phyloP scores from a whole-genome alignment of 2,113 vertebrate species.

The Syngnathus scovelli region DNA sequence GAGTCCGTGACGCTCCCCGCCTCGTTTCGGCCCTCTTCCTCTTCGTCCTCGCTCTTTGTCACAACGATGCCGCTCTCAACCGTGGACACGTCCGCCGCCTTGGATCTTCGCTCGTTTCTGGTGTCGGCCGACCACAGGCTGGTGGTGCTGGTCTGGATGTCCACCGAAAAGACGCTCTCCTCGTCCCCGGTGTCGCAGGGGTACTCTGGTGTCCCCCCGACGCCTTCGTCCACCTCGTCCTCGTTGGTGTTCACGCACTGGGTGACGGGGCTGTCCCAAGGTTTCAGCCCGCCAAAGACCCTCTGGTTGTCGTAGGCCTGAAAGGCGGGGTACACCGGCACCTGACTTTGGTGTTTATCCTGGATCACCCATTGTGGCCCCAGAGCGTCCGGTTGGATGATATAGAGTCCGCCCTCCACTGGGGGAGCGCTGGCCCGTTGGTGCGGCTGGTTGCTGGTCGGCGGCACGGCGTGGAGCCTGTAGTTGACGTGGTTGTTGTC shows the following conservation, averaged over 20 bases:
- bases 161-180: constrained; percentile 63
- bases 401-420: constrained; percentile 36
- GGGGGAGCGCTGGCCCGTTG: constrained; percentile 19
- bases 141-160: constrained; percentile 71
- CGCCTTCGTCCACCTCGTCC: constrained; percentile 59
- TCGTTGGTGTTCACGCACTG: background rate
- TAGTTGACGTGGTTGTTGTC: constrained; percentile 76
- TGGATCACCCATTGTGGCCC: constrained; percentile 29
- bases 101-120: constrained; percentile 38
- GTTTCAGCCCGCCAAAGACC: background rate
- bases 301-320: constrained; percentile 23
- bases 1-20: constrained; percentile 74
- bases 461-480: constrained; percentile 42
- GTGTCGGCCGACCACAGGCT: constrained; percentile 70
- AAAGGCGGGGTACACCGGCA: constrained; percentile 57
- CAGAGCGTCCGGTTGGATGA: constrained; percentile 52
- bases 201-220: constrained; percentile 60
- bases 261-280: constrained; percentile 27
- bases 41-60: constrained; percentile 50
- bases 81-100: constrained; percentile 39
- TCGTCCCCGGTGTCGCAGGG: constrained; percentile 67
- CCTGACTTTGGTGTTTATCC: constrained; percentile 39
- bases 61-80: constrained; percentile 46
- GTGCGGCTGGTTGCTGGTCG: constrained; percentile 10
- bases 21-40: constrained; percentile 23